These are phyloP conservation scores for Mungos mungo DNA, from an alignment of 2,113 vertebrate species.

Conservation along the genomic window DNA sequence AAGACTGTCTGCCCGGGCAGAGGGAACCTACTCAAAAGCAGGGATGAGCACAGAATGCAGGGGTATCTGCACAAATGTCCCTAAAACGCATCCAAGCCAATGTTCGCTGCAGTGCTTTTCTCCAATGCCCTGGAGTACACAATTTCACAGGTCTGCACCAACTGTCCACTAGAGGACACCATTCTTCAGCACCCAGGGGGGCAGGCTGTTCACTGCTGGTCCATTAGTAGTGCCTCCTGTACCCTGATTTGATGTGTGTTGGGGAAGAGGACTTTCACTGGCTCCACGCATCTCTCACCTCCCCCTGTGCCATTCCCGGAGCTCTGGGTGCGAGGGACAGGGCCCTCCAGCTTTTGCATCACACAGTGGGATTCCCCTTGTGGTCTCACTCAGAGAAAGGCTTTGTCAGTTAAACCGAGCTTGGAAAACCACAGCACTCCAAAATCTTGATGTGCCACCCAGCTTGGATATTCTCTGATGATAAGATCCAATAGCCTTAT, in stretches of 20 bases:
- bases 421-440: background rate
- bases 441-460: background rate
- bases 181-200: background rate
- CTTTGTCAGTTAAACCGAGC: background rate
- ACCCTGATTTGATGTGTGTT: background rate
- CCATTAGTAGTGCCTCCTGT: rapidly evolving
- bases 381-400: background rate
- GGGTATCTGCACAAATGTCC: background rate
- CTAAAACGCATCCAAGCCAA: background rate
- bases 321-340: background rate
- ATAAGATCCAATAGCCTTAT: background rate
- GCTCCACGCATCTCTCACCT: background rate
- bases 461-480: background rate
- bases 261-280: background rate
- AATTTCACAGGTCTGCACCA: background rate
- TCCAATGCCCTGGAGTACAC: rapidly evolving
- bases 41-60: too few relatives aligned
- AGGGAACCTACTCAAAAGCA: background rate
- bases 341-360: background rate
- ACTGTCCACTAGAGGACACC: background rate
- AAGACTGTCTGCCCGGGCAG: background rate
- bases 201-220: background rate
- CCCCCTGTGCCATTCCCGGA: background rate
- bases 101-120: background rate
- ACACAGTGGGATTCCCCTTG: background rate